phyloP scores from a whole-genome alignment of 2,797 vertebrate species.

The Anguilla marmorata region DNA sequence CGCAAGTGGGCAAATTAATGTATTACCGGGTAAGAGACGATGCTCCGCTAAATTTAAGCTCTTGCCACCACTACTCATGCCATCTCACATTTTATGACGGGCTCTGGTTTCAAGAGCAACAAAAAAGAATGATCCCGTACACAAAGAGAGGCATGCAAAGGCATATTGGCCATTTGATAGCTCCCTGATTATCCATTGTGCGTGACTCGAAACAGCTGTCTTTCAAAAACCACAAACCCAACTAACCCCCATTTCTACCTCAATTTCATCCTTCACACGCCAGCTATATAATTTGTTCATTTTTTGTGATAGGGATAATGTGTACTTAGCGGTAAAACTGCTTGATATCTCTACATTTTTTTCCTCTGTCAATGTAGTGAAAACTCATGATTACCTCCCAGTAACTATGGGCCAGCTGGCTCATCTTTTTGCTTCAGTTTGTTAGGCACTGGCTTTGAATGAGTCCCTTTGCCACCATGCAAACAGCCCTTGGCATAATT shows the following conservation, averaged over 20 bases:
- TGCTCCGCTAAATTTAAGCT: not conserved
- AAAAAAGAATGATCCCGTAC: not conserved
- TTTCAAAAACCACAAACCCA: not conserved
- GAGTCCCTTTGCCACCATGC: not conserved
- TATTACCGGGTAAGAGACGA: conserved; percentile 2
- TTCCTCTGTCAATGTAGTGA: not conserved
- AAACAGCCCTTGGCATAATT: conserved; percentile 1
- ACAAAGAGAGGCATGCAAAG: not conserved
- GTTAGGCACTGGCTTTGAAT: not conserved
- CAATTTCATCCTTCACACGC: not conserved
- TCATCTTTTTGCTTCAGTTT: not conserved
- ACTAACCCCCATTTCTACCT: not conserved
- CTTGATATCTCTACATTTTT: not conserved
- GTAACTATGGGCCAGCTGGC: conserved; percentile 1
- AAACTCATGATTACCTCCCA: conserved; percentile 12
- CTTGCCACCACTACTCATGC: not conserved
- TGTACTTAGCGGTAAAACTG: not conserved
- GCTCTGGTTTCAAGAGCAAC: not conserved
- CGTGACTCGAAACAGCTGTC: not conserved
- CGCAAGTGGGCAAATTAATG: conserved; percentile 20
- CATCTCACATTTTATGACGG: not conserved
- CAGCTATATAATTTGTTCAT: not conserved
- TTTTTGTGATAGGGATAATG: not conserved
- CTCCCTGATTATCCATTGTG: not conserved
- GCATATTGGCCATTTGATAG: not conserved